Percentiles rank a stretch among this genome's conserved stretches.
phyloP scores from a whole-genome alignment of 2,888 invertebrate genomes.

The Horisme vitalbata region DNA sequence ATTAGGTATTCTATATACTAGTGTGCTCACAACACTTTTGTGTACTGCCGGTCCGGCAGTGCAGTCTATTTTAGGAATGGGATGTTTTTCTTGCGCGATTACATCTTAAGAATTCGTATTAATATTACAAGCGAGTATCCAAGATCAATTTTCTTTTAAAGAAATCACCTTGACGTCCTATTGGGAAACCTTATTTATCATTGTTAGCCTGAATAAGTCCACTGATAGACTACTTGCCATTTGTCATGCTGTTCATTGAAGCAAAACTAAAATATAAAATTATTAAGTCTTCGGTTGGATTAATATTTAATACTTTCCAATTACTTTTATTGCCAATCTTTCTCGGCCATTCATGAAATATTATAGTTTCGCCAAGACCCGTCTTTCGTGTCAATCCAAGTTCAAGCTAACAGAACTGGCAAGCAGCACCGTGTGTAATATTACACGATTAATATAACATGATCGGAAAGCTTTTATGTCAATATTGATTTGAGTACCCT shows the following conservation, averaged over 20 bases:
- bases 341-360: not conserved
- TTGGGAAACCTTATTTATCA: too few relatives aligned
- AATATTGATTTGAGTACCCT: conserved; percentile 4
- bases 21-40: conserved; percentile 37
- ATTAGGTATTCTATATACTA: conserved; percentile 73
- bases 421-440: too few relatives aligned
- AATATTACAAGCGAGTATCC: conserved; percentile 6
- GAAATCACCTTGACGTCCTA: too few relatives aligned
- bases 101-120: conserved; percentile 20
- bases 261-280: too few relatives aligned
- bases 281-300: too few relatives aligned
- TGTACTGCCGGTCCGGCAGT: conserved; percentile 32
- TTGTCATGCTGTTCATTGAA: too few relatives aligned
- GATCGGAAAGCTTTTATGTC: conserved; percentile 1
- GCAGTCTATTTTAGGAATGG: conserved; percentile 33
- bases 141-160: not conserved
- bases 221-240: too few relatives aligned
- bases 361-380: not conserved
- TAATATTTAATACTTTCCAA: too few relatives aligned
- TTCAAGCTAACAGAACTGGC: too few relatives aligned
- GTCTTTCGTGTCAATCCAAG: not conserved
- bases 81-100: conserved; percentile 26
- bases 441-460: conserved; percentile 1
- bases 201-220: too few relatives aligned
- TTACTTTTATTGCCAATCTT: not conserved